Conservation (phyloP, 2,113 vertebrate genomes). For the Hydrochoerus hydrochaeris region DNA sequence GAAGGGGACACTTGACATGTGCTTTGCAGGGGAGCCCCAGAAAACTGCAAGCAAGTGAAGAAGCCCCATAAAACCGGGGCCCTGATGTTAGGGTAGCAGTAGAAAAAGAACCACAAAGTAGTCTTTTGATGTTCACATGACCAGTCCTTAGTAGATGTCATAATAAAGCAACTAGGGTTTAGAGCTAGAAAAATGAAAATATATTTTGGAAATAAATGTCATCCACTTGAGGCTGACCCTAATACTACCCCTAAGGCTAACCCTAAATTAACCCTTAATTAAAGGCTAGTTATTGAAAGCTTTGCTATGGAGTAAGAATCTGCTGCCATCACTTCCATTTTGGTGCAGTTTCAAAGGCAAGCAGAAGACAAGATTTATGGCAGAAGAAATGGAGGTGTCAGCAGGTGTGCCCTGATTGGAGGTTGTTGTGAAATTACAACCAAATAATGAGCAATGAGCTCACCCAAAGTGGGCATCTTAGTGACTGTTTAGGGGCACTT, state of each 20-base stretch:
- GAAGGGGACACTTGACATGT: neutral
- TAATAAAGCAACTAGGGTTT: neutral
- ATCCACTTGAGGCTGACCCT: no score
- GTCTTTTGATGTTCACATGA: neutral
- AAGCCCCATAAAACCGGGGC: neutral
- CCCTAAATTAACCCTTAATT: no score
- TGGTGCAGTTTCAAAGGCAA: neutral
- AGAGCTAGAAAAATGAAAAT: neutral
- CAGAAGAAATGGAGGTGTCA: neutral
- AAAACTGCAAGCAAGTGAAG: neutral
- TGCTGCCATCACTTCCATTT: neutral
- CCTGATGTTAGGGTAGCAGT: neutral
- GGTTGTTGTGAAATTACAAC: no score
- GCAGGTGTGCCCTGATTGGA: neutral
- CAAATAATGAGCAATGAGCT: no score
- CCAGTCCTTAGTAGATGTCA: neutral
- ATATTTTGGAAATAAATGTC: neutral
- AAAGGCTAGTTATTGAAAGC: neutral
- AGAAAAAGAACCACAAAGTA: neutral
- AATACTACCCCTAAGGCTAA: no score
- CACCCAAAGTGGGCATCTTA: no score
- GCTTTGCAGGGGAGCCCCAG: neutral
- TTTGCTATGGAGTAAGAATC: neutral
- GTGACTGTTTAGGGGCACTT: no score
- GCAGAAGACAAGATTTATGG: neutral